Evolutionary conservation across 2,888 invertebrate genomes (phyloP), one percentile per base, ranked within the genome.

Genomic region (Rhingia campestris): DNA sequence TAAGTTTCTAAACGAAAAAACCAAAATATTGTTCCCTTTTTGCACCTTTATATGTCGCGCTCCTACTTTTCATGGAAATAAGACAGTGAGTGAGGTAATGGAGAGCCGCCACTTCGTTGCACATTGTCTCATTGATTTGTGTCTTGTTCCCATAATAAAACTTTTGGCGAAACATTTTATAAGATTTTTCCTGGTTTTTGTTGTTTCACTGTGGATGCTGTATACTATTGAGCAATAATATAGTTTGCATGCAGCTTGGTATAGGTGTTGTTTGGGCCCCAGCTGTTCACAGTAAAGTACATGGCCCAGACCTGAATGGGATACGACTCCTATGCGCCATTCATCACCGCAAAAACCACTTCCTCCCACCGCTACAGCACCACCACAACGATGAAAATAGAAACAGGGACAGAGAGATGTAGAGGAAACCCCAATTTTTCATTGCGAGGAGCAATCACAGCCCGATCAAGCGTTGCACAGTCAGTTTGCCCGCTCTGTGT

Each of bases 51-150:
- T 63, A 49, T 69, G 63, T 79, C 47, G 67, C 53, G 33, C 69
- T 80, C 80, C 84, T 70, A 66, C 41, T 80, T 80, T 70, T 80
- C 58, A 84, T 84, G 70, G 80, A 84, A 84, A 84, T 84, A 41
- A 75, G 59, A 35, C 39, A 30, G 54, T 32, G 7, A 45, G 53
- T 80, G 80, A 80, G 79, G 82, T 79, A 84, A 84, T 84, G 64
- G 79, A 58, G 59, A 70, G 69, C 73, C 73, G 56, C 70, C 76
- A 70, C 58, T 66, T 47, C 51, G 53, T 41, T 61, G 77, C 74
- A 77, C 66, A 84, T 84, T 84, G 84, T 84, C 84, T 75, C 74
- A 59, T 64, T 84, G 84, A 84, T 84, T 84, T 84, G 80, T 75
- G 74, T 51, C 80, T 80, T 80, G 66, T 84, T 84, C 84, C 84